Evolutionary conservation across 2,113 vertebrate species (phyloP), one percentile per base, ranked within the genome.

Genomic region (Sinosuthora webbiana): DNA sequence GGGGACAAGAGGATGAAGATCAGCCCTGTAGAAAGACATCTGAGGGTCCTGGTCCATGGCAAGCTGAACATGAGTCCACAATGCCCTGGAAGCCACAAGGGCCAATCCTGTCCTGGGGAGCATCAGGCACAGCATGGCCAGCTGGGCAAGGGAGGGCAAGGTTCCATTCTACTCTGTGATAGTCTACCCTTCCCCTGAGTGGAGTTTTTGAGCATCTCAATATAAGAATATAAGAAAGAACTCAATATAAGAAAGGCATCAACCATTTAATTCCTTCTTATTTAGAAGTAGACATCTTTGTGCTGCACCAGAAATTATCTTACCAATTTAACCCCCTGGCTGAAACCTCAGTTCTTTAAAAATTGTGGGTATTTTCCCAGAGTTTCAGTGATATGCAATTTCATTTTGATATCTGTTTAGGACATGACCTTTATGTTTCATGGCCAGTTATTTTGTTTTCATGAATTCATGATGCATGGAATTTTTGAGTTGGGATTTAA

Each of bases 71-170:
- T 9, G 17, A 75, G 15, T 7, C 14, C 3, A 4, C 11, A 57
- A 13, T 74, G 24, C 4, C 14, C 41, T 69, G 59, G 13, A 10
- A 74, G 10, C 9, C 52, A 27, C 50, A 52, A 45, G 22, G 5
- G 13, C 3, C 27, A 74, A 1, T 1, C 0, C 0, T 24, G 15
- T 11, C 24, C 37, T 53, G n/a, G 19, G 4, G 7, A 2, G 5
- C n/a, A 57, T 15, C 37, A 78, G 69, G 9, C 23, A 49, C 24
- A 57, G 41, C 12, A 44, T 6, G 1, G 0, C 8, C 33, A 27
- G 21, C 15, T 0, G 0, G 5, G 23, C 2, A 2, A 82, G 47
- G 42, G 8, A 55, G 15, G 4, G 15, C 17, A 56, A 22, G 25
- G 15, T 28, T 35, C 22, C 3, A 4, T 7, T 17, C 25, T n/a